phyloP scores from a whole-genome alignment of 2,888 invertebrate species.

The Mellilla xanthometata region DNA sequence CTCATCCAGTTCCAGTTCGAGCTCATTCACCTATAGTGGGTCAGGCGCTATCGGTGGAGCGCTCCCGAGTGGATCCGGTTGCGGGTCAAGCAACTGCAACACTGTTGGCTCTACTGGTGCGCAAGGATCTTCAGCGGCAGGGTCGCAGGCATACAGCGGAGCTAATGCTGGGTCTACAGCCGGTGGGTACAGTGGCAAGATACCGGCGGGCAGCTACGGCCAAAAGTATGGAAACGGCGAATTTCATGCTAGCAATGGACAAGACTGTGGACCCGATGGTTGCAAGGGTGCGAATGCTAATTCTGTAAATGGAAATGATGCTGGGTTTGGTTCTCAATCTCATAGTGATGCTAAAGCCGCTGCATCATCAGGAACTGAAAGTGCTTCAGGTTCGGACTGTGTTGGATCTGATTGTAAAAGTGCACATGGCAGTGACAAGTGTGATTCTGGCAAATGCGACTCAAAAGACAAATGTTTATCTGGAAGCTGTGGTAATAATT shows the following conservation, averaged over 20 bases:
- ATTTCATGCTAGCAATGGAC: constrained; percentile 1
- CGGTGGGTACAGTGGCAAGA: constrained; percentile 23
- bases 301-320: constrained; percentile 5
- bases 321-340: constrained; percentile 9
- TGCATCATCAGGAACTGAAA: constrained; percentile 29
- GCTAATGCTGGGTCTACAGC: constrained; percentile 30
- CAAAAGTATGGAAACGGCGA: constrained; percentile 14
- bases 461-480: constrained; percentile 22
- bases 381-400: constrained; percentile 36
- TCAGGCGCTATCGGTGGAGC: constrained; percentile 38
- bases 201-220: constrained; percentile 18
- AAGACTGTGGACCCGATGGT: constrained; percentile 24
- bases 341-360: constrained; percentile 19
- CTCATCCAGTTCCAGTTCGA: constrained; percentile 68
- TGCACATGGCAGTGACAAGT: constrained; percentile 12
- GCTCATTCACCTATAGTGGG: constrained; percentile 62
- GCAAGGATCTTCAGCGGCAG: constrained; percentile 16
- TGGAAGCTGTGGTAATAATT: constrained; percentile 17
- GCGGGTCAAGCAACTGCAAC: constrained; percentile 39
- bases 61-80: constrained; percentile 28
- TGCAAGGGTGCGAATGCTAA: constrained; percentile 18
- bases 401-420: constrained; percentile 44
- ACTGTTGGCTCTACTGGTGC: constrained; percentile 25
- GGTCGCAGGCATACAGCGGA: constrained; percentile 30
- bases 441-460: constrained; percentile 23